These are phyloP conservation scores for Xylota sylvarum DNA, from an alignment of 2,888 invertebrate genomes.

Conservation along the genomic window DNA sequence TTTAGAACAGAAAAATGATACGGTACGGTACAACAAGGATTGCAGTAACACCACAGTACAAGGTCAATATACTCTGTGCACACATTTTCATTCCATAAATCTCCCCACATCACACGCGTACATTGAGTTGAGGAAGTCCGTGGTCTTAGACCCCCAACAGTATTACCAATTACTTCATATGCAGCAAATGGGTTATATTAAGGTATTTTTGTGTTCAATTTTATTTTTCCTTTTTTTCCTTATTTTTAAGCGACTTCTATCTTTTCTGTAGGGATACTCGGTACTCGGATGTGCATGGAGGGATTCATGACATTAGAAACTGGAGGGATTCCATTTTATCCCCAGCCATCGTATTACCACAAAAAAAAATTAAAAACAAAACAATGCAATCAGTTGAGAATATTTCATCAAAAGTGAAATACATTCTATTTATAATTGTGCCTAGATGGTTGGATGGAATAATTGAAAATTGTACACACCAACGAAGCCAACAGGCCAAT, in stretches of 20 bases:
- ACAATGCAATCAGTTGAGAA: conserved; percentile 62
- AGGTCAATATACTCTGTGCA: conserved; percentile 56
- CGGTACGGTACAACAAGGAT: background rate
- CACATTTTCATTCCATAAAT: conserved; percentile 42
- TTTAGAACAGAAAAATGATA: no score
- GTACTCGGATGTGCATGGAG: conserved; percentile 58
- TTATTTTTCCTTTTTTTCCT: conserved; percentile 40
- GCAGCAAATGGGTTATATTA: conserved; percentile 55
- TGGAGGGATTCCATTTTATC: conserved; percentile 59
- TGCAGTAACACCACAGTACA: conserved; percentile 8
- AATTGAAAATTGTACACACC: conserved; percentile 56
- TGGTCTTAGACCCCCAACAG: conserved; percentile 56
- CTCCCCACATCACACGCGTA: conserved; percentile 12
- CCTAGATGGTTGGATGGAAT: conserved; percentile 67
- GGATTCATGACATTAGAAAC: conserved; percentile 57
- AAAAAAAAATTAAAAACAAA: conserved; percentile 54
- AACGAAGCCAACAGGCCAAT: conserved; percentile 34
- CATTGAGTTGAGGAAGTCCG: conserved; percentile 55
- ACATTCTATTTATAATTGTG: conserved; percentile 71
- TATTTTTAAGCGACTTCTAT: conserved; percentile 29
- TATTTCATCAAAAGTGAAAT: conserved; percentile 68
- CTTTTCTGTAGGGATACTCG: conserved; percentile 23
- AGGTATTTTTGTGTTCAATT: conserved; percentile 44
- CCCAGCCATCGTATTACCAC: conserved; percentile 54
- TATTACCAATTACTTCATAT: conserved; percentile 56